These are phyloP conservation scores for Phalangium opilio DNA, from an alignment of 2,888 invertebrate species.

Conservation along the genomic window DNA sequence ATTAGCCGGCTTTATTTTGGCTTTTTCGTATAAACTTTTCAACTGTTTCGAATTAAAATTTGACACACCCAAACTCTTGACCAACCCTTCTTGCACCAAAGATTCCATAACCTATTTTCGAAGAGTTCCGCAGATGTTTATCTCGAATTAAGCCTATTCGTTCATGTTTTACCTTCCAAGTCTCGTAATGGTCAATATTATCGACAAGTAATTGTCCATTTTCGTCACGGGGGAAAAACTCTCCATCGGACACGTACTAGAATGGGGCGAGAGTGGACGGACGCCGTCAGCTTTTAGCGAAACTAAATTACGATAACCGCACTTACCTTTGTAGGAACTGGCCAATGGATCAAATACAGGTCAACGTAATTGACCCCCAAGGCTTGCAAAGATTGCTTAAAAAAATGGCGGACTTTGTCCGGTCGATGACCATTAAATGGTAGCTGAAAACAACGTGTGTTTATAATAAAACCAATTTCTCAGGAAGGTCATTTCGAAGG, in stretches of 20 bases:
- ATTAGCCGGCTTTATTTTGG: slow-evolving; percentile 46
- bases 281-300: no score
- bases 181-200: no score
- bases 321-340: slow-evolving; percentile 42
- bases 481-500: no score
- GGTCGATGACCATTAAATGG: slow-evolving; percentile 46
- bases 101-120: slow-evolving; percentile 50
- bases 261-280: no score
- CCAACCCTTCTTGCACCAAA: slow-evolving; percentile 48
- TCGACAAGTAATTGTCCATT: no score
- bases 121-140: no score
- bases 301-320: no score
- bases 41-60: slow-evolving; percentile 65
- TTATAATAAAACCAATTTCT: no score
- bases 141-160: no score
- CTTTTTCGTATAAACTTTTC: slow-evolving; percentile 43
- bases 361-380: slow-evolving; percentile 65
- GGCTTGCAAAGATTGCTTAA: slow-evolving; percentile 49
- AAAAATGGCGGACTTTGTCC: slow-evolving; percentile 47
- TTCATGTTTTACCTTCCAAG: no score
- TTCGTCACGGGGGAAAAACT: no score
- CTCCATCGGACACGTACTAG: no score
- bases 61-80: slow-evolving; percentile 66
- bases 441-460: slow-evolving; percentile 21
- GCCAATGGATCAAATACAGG: slow-evolving; percentile 62